These are phyloP conservation scores for Scylla paramamosain DNA, from an alignment of 1,140 invertebrate species.

Conservation along the genomic window DNA sequence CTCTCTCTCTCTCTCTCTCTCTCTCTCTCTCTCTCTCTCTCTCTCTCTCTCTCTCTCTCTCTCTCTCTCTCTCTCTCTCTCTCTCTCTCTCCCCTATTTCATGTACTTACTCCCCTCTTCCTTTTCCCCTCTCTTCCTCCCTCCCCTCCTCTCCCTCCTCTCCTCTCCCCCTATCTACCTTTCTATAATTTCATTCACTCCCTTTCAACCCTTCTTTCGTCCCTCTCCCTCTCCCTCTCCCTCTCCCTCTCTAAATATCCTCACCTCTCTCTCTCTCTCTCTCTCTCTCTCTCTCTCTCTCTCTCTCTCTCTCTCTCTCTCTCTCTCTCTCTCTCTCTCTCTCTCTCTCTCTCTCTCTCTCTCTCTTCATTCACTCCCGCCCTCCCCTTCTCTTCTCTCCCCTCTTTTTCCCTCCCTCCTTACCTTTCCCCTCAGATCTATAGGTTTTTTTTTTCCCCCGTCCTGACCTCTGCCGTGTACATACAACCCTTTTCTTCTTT, in stretches of 20 bases:
- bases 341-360: background rate
- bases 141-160: background rate
- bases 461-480: background rate
- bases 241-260: background rate
- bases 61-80: too few relatives aligned
- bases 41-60: background rate
- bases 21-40: background rate
- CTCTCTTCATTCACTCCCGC: background rate
- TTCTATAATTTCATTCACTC: background rate
- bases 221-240: background rate
- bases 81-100: background rate
- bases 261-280: background rate
- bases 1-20: conserved; percentile 5
- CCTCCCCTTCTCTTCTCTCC: background rate
- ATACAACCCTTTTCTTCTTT: too few relatives aligned
- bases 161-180: background rate
- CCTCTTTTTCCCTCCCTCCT: background rate
- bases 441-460: background rate
- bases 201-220: too few relatives aligned
- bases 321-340: background rate
- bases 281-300: background rate
- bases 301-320: background rate
- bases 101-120: background rate
- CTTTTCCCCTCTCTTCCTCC: too few relatives aligned
- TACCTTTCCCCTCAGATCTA: background rate